Conservation (phyloP, 1,140 invertebrate species). For the Gonatopus flavifemur region DNA sequence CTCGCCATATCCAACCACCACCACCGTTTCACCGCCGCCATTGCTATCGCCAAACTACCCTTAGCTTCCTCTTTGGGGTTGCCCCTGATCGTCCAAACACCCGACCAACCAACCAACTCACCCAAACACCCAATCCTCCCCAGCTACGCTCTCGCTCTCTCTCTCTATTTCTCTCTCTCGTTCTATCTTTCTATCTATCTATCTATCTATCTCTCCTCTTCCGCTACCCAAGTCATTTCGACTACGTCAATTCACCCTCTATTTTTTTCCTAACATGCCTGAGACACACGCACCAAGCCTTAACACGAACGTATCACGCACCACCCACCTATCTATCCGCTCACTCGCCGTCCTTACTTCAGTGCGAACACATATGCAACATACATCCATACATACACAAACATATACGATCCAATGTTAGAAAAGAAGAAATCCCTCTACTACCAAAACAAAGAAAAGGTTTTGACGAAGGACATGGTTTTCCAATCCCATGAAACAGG, state of each 20-base stretch:
- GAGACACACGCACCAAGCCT: slow-evolving; percentile 9
- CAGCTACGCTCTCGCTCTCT: slow-evolving; percentile 21
- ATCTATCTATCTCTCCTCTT: slow-evolving; percentile 15
- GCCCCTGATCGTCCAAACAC: slow-evolving; percentile 24
- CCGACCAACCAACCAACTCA: slow-evolving; percentile 8
- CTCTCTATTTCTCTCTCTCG: slow-evolving; percentile 5
- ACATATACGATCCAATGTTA: too few relatives aligned
- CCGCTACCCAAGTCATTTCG: slow-evolving; percentile 35
- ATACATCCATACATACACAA: neutral
- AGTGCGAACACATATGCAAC: neutral
- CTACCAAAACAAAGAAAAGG: too few relatives aligned
- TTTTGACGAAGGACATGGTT: slow-evolving; percentile 29
- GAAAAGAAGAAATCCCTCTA: too few relatives aligned
- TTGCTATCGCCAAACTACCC: slow-evolving; percentile 12
- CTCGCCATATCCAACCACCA: slow-evolving; percentile 2
- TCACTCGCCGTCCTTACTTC: neutral
- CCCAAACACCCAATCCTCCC: slow-evolving; percentile 21
- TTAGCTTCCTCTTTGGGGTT: slow-evolving; percentile 23
- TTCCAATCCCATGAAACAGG: slow-evolving; percentile 30
- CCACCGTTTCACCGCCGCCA: slow-evolving; percentile 9
- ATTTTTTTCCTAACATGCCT: slow-evolving; percentile 27
- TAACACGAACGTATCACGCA: slow-evolving; percentile 17
- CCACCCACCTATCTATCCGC: slow-evolving; percentile 11
- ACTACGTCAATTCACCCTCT: slow-evolving; percentile 37
- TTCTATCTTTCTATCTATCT: neutral